Evolutionary conservation across 2,113 vertebrate species (phyloP).

Genomic region (Charadrius vociferus): DNA sequence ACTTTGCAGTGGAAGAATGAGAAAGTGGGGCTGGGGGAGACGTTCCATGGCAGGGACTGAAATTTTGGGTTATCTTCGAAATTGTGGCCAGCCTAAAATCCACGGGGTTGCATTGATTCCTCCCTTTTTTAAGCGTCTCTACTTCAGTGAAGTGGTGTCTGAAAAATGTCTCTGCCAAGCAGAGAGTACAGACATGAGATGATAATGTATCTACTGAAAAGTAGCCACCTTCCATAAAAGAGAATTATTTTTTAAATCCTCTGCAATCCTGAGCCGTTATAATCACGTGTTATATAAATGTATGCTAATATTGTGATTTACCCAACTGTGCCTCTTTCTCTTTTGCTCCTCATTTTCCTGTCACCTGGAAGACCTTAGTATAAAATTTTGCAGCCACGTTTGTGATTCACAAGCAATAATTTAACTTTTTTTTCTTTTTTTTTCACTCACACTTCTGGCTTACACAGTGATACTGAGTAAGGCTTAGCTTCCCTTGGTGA

Average conservation of each 20-base stretch:
- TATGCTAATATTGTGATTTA: neutral
- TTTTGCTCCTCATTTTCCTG: neutral
- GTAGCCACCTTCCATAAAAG: neutral
- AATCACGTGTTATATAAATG: neutral
- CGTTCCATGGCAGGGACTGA: neutral
- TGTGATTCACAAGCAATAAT: neutral
- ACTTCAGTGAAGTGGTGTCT: neutral
- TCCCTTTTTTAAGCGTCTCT: neutral
- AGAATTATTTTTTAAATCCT: slow-evolving; percentile 24
- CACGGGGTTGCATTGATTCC: neutral
- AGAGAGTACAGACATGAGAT: neutral
- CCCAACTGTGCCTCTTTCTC: neutral
- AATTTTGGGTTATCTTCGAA: neutral
- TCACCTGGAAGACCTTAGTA: neutral
- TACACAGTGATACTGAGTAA: neutral
- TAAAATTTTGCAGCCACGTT: neutral
- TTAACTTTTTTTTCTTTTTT: neutral
- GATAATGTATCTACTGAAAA: neutral
- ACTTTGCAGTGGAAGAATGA: neutral
- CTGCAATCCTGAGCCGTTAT: neutral
- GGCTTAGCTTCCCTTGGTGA: neutral
- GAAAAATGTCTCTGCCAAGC: neutral
- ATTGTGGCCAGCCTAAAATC: neutral
- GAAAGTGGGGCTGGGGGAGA: neutral
- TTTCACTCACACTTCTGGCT: neutral